Conservation (phyloP, 2,113 vertebrate genomes). For the Carassius carassius region DNA sequence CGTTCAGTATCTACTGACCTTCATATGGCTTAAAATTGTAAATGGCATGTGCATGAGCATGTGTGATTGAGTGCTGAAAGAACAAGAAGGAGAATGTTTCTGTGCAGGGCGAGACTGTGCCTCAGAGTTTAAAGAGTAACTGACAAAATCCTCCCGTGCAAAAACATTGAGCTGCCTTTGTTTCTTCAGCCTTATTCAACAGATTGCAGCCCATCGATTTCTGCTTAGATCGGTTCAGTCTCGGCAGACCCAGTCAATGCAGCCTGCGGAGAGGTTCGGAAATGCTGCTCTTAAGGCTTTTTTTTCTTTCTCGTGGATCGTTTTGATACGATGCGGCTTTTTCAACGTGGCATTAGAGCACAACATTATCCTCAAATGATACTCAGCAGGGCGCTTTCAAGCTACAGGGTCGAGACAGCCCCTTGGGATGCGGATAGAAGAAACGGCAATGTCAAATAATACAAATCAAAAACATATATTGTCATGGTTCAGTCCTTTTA, state of each 20-base stretch:
- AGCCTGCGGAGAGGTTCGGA: conserved; percentile 29
- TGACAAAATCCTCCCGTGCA: conserved; percentile 44
- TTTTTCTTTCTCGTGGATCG: conserved; percentile 33
- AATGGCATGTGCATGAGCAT: background rate
- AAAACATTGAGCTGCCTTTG: conserved; percentile 50
- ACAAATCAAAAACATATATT: background rate
- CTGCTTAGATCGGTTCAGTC: conserved; percentile 56
- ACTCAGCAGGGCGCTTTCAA: background rate
- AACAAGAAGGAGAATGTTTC: conserved; percentile 43
- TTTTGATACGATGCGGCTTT: conserved; percentile 43
- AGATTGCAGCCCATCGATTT: conserved; percentile 52
- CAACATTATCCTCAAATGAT: conserved; percentile 36
- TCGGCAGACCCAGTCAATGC: conserved; percentile 55
- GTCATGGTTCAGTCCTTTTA: conserved; percentile 5
- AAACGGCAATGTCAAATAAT: background rate
- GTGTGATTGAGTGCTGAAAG: background rate
- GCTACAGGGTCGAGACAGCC: background rate
- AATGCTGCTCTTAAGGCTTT: conserved; percentile 28
- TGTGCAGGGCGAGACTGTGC: conserved; percentile 46
- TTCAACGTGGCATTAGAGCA: conserved; percentile 23
- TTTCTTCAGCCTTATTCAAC: conserved; percentile 52
- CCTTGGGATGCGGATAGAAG: background rate
- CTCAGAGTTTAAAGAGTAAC: conserved; percentile 59
- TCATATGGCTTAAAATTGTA: background rate
- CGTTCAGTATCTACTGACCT: conserved; percentile 60